Base-by-base conservation (phyloP, 2,888 invertebrate genomes). In the Drosophila nr. perissopoda region DNA sequence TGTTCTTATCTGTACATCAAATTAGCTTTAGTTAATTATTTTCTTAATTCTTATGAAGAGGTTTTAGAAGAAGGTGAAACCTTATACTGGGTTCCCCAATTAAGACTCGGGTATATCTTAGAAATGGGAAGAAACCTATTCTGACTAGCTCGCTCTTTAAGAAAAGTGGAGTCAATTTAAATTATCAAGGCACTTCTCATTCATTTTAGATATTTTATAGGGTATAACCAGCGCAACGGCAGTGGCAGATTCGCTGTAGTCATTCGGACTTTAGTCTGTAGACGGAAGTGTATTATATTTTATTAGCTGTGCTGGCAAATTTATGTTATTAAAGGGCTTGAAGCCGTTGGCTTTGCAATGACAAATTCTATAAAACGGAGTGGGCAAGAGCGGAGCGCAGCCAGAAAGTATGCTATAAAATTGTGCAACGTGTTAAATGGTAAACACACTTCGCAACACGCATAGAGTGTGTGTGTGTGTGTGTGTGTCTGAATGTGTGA, bases 281-380 rank as follows among this genome's bases (percentile, higher is more conserved):
- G 58, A 61, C 78, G 83, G 70, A 74, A 86, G 86, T 88, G 87
- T 80, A 84, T 84, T 86, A 83, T 79, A 86, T 84, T 84, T 86
- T 88, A 88, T 88, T 88, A 74, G 83, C 70, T 70, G 16, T 48
- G 74, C 70, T 66, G 62, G 67, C 54, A 82, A 80, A 80, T 86
- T 79, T 88, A 86, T 83, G 65, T 63, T 70, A 75, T 80, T 71
- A 60, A 80, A 80, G 53, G 56, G 60, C 79, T 82, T 87, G 66
- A 76, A 79, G 68, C 52, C 51, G 25, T 51, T 56, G 38, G 54
- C 42, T 52, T 57, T 60, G 38, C 54, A 53, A 33, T 59, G 76
- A 72, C 82, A 83, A 84, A 84, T 82, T 79, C 48, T 52, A 38
- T 53, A 61, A 61, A 29, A 40, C 29, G n/a, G 16, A 21, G 8